Evolutionary conservation across 2,797 vertebrate species (phyloP).

Genomic region (Chromobotia macracanthus): DNA sequence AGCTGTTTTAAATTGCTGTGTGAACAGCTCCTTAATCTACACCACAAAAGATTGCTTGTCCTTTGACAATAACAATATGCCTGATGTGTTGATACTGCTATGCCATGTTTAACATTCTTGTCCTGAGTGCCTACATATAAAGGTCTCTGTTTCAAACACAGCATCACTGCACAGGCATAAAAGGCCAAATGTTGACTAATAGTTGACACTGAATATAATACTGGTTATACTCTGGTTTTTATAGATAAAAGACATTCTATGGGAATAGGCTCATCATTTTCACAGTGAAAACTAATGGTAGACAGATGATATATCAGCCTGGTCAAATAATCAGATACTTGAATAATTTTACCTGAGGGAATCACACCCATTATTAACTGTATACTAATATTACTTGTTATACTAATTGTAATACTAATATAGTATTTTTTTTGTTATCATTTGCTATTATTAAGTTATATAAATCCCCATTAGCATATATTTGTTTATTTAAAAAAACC

Average conservation of each 20-base stretch:
- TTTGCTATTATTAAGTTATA: too few relatives aligned
- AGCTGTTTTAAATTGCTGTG: not conserved
- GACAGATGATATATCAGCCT: not conserved
- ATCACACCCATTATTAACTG: too few relatives aligned
- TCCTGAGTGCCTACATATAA: constrained; percentile 8
- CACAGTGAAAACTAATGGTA: not conserved
- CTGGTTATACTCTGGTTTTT: not conserved
- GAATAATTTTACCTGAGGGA: not conserved
- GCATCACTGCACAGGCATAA: constrained; percentile 8
- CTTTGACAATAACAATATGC: constrained; percentile 32
- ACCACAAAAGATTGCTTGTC: constrained; percentile 9
- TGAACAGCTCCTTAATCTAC: not conserved
- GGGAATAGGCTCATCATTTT: not conserved
- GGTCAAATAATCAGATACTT: not conserved
- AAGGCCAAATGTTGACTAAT: constrained; percentile 10
- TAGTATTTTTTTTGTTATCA: too few relatives aligned
- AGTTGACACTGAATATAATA: constrained; percentile 1
- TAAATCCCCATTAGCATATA: not conserved
- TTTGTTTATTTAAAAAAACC: too few relatives aligned
- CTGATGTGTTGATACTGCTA: constrained; percentile 26
- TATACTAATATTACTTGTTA: too few relatives aligned
- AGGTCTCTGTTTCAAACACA: constrained; percentile 28
- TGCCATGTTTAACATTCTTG: constrained; percentile 50
- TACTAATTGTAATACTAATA: too few relatives aligned
- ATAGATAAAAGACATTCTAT: not conserved